Base-by-base conservation (phyloP, 2,113 vertebrate species). In the Paracanthobrama guichenoti region DNA sequence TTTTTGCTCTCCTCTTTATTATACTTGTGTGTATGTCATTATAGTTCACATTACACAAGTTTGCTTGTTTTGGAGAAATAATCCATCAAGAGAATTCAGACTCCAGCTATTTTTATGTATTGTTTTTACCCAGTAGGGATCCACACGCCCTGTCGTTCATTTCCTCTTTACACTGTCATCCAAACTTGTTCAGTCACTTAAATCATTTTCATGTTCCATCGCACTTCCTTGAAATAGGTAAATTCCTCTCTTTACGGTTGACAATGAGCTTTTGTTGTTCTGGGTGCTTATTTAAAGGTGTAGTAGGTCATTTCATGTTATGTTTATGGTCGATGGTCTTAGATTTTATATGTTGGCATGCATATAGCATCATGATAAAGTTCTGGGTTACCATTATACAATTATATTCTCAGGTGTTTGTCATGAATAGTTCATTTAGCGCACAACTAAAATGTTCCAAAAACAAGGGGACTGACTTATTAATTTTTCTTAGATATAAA, bases 71-170 rank as follows among this genome's bases (percentile, higher is more conserved):
- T 60, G 76, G 50, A 28, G 59, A 83, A 78, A 26, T 53, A 11
- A 59, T 35, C 11, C 7, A 1, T 53, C 44, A 75, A 26, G 48
- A 71, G 39, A 71, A 31, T 35, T 78, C 62, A 76, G 57, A 16
- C 26, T 73, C 42, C 11, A 50, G 69, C 80, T 81, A 87, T 84
- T 80, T 84, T 76, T 67, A 50, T 57, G 24, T 64, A 46, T 72
- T 12, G 20, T 55, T 55, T 55, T 71, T 71, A 20, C 67, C 22
- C 67, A 44, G 39, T 44, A 44, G 39, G 39, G 67, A 44, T 71
- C 67, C 39, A 1, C 67, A 14, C 26, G 16, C 2, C 22, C 57
- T 57, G 22, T 35, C 13, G 12, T 39, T 46, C 6, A 16, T 74
- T 71, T 48, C 39, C 77, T 67, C 24, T 20, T 12, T 66, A 31